Percentiles rank a stretch among this genome's conserved stretches.
Conservation (phyloP, 2,113 vertebrate genomes). For the Chamaetylas fuelleborni region DNA sequence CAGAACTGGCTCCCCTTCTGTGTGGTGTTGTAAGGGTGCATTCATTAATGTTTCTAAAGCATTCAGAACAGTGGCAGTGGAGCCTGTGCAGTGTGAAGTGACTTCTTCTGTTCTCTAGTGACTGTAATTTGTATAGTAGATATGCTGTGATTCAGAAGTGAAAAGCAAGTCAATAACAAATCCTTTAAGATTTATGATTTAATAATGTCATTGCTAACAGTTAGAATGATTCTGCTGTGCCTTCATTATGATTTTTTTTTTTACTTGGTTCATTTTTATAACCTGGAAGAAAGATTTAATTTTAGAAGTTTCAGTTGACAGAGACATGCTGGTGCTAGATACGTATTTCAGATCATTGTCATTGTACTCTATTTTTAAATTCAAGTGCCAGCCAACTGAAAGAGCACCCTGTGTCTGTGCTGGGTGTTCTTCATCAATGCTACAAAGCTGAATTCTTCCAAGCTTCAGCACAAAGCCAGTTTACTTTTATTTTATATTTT, state of each 20-base stretch:
- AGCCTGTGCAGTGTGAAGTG: background rate
- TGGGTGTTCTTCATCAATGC: background rate
- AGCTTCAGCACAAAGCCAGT: background rate
- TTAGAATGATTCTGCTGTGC: background rate
- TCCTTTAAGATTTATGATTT: background rate
- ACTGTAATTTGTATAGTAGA: background rate
- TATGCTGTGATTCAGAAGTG: background rate
- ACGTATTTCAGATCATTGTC: slow-evolving; percentile 59
- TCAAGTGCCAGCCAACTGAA: slow-evolving; percentile 61
- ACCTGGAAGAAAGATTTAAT: slow-evolving; percentile 33
- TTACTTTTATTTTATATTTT: background rate
- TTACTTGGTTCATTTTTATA: background rate
- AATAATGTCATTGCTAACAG: background rate
- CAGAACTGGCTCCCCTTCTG: background rate
- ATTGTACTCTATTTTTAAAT: slow-evolving; percentile 78
- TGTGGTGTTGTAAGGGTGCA: background rate
- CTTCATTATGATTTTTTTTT: background rate
- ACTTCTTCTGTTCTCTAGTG: background rate
- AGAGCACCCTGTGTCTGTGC: background rate
- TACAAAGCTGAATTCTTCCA: background rate
- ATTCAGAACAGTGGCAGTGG: background rate
- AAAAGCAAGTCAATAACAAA: background rate
- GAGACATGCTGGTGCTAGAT: slow-evolving; percentile 43
- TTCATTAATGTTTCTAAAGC: background rate
- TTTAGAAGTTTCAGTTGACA: slow-evolving; percentile 67